Conservation (phyloP, 2,888 invertebrate species). For the Pseudococcus viburni region DNA sequence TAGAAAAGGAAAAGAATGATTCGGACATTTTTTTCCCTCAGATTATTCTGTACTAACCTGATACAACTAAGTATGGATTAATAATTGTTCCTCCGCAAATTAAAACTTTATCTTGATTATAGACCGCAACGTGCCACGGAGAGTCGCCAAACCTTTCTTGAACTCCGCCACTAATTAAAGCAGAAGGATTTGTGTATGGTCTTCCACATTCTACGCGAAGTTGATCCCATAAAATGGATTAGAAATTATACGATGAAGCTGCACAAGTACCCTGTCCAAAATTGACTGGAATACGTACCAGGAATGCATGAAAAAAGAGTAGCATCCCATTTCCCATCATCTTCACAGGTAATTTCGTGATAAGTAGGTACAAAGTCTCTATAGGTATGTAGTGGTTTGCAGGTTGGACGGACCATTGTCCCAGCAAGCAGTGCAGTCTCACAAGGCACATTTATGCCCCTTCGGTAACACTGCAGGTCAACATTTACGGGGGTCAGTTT, state of each 20-base stretch:
- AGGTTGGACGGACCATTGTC: neutral
- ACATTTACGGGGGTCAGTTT: neutral
- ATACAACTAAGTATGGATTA: constrained; percentile 27
- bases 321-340: constrained; percentile 55
- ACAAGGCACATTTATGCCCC: neutral
- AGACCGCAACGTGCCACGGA: constrained; percentile 51
- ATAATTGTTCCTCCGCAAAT: constrained; percentile 60
- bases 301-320: constrained; percentile 46
- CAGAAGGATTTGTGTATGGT: neutral
- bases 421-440: neutral
- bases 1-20: too few species aligned
- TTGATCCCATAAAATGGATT: too few species aligned
- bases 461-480: constrained; percentile 2
- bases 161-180: constrained; percentile 30
- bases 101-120: neutral
- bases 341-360: constrained; percentile 28
- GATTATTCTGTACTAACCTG: constrained; percentile 4
- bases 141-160: constrained; percentile 12
- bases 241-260: too few species aligned
- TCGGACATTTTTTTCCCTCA: neutral
- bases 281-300: neutral
- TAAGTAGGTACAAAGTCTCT: constrained; percentile 17
- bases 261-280: too few species aligned
- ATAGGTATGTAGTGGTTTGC: neutral
- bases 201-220: constrained; percentile 31